Base-by-base conservation (phyloP, 2,113 vertebrate genomes). In the Carassius auratus region DNA sequence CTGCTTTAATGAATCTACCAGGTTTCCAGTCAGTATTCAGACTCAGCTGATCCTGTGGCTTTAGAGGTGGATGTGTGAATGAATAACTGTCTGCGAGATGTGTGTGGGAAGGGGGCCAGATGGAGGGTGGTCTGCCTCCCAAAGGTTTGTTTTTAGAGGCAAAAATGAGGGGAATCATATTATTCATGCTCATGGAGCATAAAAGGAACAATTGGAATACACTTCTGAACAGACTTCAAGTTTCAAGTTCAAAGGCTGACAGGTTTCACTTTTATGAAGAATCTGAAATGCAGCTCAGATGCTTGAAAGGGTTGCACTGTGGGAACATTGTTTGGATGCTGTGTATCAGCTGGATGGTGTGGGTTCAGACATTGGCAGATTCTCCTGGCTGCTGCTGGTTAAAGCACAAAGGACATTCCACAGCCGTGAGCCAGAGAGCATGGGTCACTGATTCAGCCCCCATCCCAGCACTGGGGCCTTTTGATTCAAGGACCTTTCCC, bases 401-500 rank as follows among this genome's bases (percentile, higher is more conserved):
- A 73, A 86, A 89, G 57, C 89, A 93, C 88, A 92, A 93, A 92
- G 85, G 89, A 87, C 91, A 94, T 94, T 94, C 94, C 90, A 93
- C 88, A 80, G 87, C 88, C 85, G 90, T 93, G 93, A 94, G 85
- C 92, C 91, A 93, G 88, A 82, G 93, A 88, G 81, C 89, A 93
- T 83, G 91, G 93, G 90, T 93, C 91, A 90, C 89, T 33, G 85
- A 92, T 87, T 91, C 87, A 84, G 87, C 84, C 92, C 92, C 80
- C 80, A 87, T 88, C 91, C 89, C 91, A 93, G 82, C 89, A 89
- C 84, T 82, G 81, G 89, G 83, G 87, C 87, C 86, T 91, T 89
- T 91, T 92, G 80, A 94, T 91, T 93, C 90, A 45, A 83, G 80
- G 89, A 86, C 76, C 85, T 90, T 86, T 84, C 83, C 89, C 86